These are phyloP conservation scores for Lithobates sylvaticus DNA, from an alignment of 2,797 vertebrate species.

Conservation along the genomic window DNA sequence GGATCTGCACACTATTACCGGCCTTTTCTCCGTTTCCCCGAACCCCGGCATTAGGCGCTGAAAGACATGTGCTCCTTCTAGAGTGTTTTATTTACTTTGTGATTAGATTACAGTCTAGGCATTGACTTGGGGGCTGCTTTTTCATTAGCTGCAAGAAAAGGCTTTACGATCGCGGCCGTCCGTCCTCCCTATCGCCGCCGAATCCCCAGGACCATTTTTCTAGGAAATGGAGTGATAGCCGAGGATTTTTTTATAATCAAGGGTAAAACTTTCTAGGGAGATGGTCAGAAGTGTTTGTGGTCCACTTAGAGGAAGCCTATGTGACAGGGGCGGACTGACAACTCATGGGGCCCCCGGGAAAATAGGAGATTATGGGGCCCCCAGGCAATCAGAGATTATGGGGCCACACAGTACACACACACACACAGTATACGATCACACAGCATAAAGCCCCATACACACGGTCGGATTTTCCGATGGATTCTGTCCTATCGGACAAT, in stretches of 20 bases:
- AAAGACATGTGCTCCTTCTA: not conserved
- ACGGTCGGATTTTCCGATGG: no score
- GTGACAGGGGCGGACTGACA: no score
- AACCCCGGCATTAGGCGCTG: not conserved
- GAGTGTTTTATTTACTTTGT: conserved; percentile 10
- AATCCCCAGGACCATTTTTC: conserved; percentile 2
- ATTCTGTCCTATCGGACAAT: no score
- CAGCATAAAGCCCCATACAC: no score
- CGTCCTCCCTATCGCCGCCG: conserved; percentile 3
- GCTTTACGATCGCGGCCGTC: not conserved
- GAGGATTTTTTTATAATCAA: not conserved
- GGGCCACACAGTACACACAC: no score
- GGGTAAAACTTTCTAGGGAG: not conserved
- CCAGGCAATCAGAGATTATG: no score
- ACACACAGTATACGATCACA: no score
- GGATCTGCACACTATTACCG: conserved; percentile 6
- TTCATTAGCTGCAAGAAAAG: conserved; percentile 29
- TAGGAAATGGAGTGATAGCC: not conserved
- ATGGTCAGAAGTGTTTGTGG: not conserved
- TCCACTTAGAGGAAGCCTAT: not conserved
- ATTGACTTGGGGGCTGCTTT: conserved; percentile 22
- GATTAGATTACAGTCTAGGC: conserved; percentile 14
- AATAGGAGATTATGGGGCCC: no score
- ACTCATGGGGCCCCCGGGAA: no score
- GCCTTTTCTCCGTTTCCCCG: conserved; percentile 3